These are phyloP conservation scores for Apus apus DNA, from an alignment of 2,113 vertebrate genomes.

Conservation along the genomic window DNA sequence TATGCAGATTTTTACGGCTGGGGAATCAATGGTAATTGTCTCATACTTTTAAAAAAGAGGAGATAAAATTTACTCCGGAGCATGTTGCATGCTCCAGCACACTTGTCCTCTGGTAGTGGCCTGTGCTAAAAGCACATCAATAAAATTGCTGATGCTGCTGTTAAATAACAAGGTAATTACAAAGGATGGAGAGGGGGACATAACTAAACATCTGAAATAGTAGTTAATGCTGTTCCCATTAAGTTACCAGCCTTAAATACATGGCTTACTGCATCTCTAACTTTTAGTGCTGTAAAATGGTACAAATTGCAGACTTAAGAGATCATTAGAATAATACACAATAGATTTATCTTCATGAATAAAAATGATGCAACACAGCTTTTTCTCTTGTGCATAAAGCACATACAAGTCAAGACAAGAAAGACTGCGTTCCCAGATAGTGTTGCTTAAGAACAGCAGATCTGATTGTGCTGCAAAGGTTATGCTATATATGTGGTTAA, in stretches of 20 bases:
- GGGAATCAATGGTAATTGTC: background rate
- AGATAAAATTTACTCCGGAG: slow-evolving; percentile 11
- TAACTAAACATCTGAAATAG: slow-evolving; percentile 22
- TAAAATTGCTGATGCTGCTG: slow-evolving; percentile 60
- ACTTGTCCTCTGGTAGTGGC: slow-evolving; percentile 47
- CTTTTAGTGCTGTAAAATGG: slow-evolving; percentile 39
- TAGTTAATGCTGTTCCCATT: slow-evolving; percentile 38
- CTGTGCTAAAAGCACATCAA: slow-evolving; percentile 54
- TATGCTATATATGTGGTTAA: background rate
- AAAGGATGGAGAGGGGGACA: slow-evolving; percentile 23
- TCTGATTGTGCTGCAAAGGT: background rate
- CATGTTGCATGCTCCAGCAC: slow-evolving; percentile 6
- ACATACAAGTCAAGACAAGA: slow-evolving; percentile 7
- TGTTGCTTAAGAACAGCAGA: background rate
- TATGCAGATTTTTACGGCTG: background rate
- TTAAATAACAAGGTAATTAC: slow-evolving; percentile 56
- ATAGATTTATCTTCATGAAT: slow-evolving; percentile 53
- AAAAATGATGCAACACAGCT: slow-evolving; percentile 5
- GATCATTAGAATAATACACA: slow-evolving; percentile 62
- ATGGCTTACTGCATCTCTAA: slow-evolving; percentile 58
- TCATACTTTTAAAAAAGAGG: background rate
- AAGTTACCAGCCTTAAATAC: slow-evolving; percentile 56
- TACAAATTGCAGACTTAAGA: slow-evolving; percentile 44
- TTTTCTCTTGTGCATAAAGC: slow-evolving; percentile 5
- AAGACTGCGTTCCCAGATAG: background rate